These are phyloP conservation scores for Naja naja DNA, from an alignment of 2,113 vertebrate species.

Conservation along the genomic window DNA sequence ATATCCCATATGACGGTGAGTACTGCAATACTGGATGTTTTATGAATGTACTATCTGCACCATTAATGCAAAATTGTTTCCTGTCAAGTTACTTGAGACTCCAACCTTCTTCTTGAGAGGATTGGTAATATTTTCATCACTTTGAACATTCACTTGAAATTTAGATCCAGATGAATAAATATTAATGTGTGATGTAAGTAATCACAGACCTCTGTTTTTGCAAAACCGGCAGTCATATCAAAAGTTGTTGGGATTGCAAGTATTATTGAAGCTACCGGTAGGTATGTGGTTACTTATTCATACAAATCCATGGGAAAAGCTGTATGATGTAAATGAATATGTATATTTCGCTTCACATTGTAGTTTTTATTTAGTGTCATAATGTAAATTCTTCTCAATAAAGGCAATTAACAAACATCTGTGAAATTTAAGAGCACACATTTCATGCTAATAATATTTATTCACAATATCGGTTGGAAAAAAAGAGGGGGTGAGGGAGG, in stretches of 20 bases:
- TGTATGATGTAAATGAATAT: neutral
- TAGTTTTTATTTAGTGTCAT: conserved; percentile 19
- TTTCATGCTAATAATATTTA: conserved; percentile 41
- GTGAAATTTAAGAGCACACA: conserved; percentile 56
- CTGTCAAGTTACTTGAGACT: conserved; percentile 44
- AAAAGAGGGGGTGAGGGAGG: neutral
- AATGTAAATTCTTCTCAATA: conserved; percentile 34
- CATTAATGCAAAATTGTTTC: conserved; percentile 24
- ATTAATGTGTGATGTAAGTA: neutral
- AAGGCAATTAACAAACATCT: conserved; percentile 37
- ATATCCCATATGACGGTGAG: conserved; percentile 43
- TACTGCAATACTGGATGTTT: conserved; percentile 57
- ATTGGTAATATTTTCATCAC: conserved; percentile 16
- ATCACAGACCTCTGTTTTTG: neutral
- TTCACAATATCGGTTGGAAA: conserved; percentile 37
- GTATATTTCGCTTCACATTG: conserved; percentile 18
- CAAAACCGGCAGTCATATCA: neutral
- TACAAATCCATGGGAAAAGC: neutral
- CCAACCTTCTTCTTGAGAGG: neutral
- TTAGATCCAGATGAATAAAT: neutral
- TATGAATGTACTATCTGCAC: conserved; percentile 29
- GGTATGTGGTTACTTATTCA: neutral
- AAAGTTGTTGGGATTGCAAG: neutral
- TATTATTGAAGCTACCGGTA: neutral
- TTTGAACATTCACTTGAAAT: neutral